phyloP scores from a whole-genome alignment of 2,888 invertebrate genomes.

The Tetragnatha montana region DNA sequence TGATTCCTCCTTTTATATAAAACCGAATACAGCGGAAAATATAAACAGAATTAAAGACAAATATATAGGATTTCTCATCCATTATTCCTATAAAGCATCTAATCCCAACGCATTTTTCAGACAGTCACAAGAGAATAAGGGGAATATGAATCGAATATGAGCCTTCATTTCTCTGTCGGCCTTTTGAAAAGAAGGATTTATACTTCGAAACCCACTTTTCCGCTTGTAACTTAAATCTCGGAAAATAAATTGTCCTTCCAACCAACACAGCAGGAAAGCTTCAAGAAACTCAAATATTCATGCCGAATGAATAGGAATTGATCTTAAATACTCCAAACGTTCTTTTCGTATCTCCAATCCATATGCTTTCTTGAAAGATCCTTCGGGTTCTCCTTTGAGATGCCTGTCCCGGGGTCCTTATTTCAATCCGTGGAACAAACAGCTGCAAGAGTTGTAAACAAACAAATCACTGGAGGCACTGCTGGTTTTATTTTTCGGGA shows the following conservation, averaged over 20 bases:
- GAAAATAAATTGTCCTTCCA: not conserved
- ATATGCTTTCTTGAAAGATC: not conserved
- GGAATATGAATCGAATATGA: not conserved
- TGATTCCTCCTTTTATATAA: too few relatives aligned
- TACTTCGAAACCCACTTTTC: not conserved
- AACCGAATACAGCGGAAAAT: not conserved
- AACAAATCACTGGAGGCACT: not conserved
- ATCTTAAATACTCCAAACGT: not conserved
- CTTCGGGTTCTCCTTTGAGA: not conserved
- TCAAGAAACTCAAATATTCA: constrained; percentile 16
- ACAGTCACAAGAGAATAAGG: not conserved
- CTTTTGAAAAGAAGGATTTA: not conserved
- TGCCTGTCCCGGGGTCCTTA: not conserved
- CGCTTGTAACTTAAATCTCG: not conserved
- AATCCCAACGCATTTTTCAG: not conserved
- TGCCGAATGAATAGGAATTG: constrained; percentile 1
- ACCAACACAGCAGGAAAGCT: not conserved
- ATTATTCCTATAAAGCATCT: not conserved
- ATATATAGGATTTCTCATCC: not conserved
- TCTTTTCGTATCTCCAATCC: not conserved
- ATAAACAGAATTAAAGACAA: not conserved
- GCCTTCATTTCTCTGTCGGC: not conserved
- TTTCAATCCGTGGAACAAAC: not conserved
- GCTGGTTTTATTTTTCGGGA: not conserved
- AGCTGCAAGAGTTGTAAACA: not conserved